Conservation (phyloP, 2,113 vertebrate species). For the Halichoerus grypus region DNA sequence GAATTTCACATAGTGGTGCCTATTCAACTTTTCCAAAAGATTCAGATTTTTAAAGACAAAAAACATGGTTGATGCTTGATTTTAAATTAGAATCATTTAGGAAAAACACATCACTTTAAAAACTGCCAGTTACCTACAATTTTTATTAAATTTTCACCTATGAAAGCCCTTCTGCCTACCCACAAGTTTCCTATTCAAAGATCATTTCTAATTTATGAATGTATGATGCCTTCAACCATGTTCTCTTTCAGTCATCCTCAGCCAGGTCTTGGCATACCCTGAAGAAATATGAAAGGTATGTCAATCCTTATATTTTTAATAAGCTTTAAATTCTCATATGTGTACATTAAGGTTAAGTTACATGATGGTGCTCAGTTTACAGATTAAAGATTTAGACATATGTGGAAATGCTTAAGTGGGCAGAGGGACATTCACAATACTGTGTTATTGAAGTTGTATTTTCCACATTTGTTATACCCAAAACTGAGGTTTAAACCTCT, state of each 20-base stretch:
- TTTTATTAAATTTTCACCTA: constrained; percentile 46
- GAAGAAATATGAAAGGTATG: constrained; percentile 37
- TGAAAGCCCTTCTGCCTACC: constrained; percentile 24
- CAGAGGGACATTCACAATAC: not conserved
- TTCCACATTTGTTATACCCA: not conserved
- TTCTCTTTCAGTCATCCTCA: constrained; percentile 44
- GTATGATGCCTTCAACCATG: not conserved
- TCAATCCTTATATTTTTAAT: constrained; percentile 29
- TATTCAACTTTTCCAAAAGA: constrained; percentile 35
- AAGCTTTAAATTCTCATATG: not conserved
- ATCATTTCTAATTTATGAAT: constrained; percentile 52
- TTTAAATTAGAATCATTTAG: constrained; percentile 54
- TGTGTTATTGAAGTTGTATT: constrained; percentile 7
- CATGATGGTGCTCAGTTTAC: not conserved
- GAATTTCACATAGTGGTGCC: not conserved
- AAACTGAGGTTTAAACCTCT: not conserved
- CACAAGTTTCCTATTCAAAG: constrained; percentile 59
- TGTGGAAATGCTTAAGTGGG: not conserved
- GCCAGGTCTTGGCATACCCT: constrained; percentile 39
- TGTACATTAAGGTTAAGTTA: not conserved
- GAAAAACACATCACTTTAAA: constrained; percentile 51
- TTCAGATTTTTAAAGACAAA: constrained; percentile 51
- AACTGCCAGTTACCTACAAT: not conserved
- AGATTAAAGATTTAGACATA: constrained; percentile 14
- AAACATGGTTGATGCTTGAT: constrained; percentile 10